Evolutionary conservation across 37 sponge, comb jelly and placozoan species (phyloP).

Genomic region (Dysidea cf. avara): DNA sequence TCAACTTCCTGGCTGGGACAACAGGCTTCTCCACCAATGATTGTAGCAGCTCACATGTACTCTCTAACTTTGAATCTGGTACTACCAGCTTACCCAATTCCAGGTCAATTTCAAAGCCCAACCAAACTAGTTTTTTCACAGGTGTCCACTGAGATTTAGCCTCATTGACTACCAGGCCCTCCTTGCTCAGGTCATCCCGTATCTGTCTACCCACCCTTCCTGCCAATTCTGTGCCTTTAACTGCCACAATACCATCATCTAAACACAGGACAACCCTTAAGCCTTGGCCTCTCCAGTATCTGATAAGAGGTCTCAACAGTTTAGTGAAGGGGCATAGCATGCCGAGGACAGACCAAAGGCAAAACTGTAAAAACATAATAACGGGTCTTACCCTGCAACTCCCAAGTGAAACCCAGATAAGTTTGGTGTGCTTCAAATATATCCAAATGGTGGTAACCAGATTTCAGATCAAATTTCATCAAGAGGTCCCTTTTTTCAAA

Average conservation of each 20-base stretch:
- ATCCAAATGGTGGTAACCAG: no score
- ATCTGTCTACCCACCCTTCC: background rate
- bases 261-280: slow-evolving; percentile 11
- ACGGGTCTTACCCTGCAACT: no score
- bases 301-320: slow-evolving; percentile 5
- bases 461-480: no score
- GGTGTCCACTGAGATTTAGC: slow-evolving; percentile 6
- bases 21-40: no score
- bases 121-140: background rate
- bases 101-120: slow-evolving; percentile 10
- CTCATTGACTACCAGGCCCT: slow-evolving; percentile 11
- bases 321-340: slow-evolving; percentile 29
- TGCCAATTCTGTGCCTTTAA: background rate
- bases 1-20: no score
- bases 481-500: no score
- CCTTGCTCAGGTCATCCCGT: background rate
- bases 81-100: no score
- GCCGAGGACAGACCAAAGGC: slow-evolving; percentile 34
- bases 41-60: no score
- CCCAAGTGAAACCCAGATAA: slow-evolving; percentile 19
- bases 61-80: no score
- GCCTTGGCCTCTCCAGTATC: background rate
- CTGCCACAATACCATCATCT: slow-evolving; percentile 25
- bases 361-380: slow-evolving; percentile 6
- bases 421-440: no score